Base-by-base conservation (phyloP, 2,888 invertebrate species). In the Andrena praecox region DNA sequence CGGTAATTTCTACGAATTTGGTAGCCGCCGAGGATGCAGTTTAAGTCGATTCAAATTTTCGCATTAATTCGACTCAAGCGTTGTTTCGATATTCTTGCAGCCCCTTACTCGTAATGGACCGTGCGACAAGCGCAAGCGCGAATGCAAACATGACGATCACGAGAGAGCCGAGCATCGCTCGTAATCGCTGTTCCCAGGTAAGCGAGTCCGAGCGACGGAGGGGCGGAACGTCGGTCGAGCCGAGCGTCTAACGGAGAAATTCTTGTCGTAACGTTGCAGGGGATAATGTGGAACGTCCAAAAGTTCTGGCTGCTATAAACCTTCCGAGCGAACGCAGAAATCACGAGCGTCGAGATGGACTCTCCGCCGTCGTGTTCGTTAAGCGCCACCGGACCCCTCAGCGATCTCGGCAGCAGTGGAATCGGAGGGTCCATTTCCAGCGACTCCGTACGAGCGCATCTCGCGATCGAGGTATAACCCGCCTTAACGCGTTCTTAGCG, bases 381-480 rank as follows among this genome's bases (percentile, higher is more conserved):
- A 93, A 96, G 96, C 94, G 96, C 96, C 88, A 96, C 97, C 94
- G 96, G 96, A 90, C 96, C 96, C 94, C 96, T 96, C 90, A 95
- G 96, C 93, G 97, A 96, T 94, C 96, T 97, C 94, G 96, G 97
- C 93, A 97, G 96, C 95, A 97, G 97, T 92, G 95, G 97, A 90
- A 94, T 97, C 89, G 96, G 96, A 94, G 96, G 96, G 90, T 97
- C 97, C 85, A 96, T 96, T 94, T 97, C 97, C 85, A 97, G 96
- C 94, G 96, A 96, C 94, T 96, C 96, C 90, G 96, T 96, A 88
- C 95, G 95, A 94, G 96, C 95, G 93, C 95, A 96, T 94, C 95
- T 96, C 93, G 95, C 95, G 85, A 96, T 96, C 91, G 96, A 96
- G 95, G 96, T 96, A 94, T 62, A 62, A 50, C 54, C 68, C 66